These are phyloP conservation scores for Platygyra sinensis DNA, from an alignment of 64 coral and sea anemone species.

Conservation along the genomic window DNA sequence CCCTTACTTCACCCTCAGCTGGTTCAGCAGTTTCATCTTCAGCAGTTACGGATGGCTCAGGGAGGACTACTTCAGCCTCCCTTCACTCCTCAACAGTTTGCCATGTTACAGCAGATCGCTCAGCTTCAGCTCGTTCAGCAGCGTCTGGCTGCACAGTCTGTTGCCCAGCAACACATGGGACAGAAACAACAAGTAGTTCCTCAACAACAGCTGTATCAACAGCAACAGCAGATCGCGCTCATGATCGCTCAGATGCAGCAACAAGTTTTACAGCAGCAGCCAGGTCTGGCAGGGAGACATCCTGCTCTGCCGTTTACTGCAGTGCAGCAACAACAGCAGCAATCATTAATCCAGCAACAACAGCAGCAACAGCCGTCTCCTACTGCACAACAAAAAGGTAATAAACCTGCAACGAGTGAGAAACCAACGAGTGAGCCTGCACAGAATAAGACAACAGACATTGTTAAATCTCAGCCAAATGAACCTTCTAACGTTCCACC, in stretches of 20 bases:
- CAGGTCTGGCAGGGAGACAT: conserved; percentile 29
- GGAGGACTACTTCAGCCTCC: conserved; percentile 86
- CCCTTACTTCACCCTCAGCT: conserved; percentile 88
- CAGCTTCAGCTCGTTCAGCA: conserved; percentile 89
- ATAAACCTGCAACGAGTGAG: conserved; percentile 46
- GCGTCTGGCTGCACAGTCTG: conserved; percentile 73
- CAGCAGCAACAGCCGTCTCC: conserved; percentile 37
- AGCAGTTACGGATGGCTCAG: conserved; percentile 91
- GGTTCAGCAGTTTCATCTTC: conserved; percentile 83
- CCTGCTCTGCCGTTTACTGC: conserved; percentile 9
- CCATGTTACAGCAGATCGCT: conserved; percentile 85
- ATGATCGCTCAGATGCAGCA: conserved; percentile 96
- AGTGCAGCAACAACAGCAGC: conserved; percentile 19
- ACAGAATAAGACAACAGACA: conserved; percentile 52
- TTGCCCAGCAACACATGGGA: conserved; percentile 82
- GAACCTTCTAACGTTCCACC: conserved; percentile 20
- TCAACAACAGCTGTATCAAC: conserved; percentile 86
- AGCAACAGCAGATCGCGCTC: conserved; percentile 95
- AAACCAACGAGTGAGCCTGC: conserved; percentile 35
- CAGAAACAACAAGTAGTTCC: conserved; percentile 61
- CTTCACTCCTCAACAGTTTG: conserved; percentile 82
- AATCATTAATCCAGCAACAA: conserved; percentile 15
- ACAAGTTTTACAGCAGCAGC: conserved; percentile 89
- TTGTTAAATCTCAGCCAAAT: conserved; percentile 8
- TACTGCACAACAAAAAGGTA: conserved; percentile 51